Evolutionary conservation across 1,140 invertebrate species (phyloP), one percentile per base, ranked within the genome.

Genomic region (Dufourea novaeangliae): DNA sequence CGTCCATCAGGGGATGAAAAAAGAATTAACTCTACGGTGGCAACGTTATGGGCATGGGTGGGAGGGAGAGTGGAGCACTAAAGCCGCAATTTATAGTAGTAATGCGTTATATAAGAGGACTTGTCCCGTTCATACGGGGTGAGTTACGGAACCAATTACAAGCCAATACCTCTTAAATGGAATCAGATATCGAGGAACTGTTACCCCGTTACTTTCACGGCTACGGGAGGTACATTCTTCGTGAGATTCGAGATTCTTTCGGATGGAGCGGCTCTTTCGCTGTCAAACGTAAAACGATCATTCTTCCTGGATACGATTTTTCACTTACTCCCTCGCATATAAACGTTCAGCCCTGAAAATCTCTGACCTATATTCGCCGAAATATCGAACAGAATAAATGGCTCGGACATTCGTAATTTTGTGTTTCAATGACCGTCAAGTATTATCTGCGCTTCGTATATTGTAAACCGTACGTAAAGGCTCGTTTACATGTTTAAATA

Each of bases 141-240:
- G 52, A 56, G 52, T 56, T 56, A 56, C 25, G 52, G 25, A 56
- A 56, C 52, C 52, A 56, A 56, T 56, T 56, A 56, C 52, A 27
- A 27, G 25, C 22, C 52, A 27, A 56, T 56, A 56, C 52, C 52
- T 56, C 52, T 56, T 56, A 56, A 56, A 56, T 27, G 52, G 25
- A 27, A 56, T 56, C 52, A 27, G 22, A 56, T 56, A 56, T 56
- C 52, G 52, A 27, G 25, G 52, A 27, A 27, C 52, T 27, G 52
- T 27, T 27, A 27, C 25, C 12, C 5, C 11, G 52, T 11, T 22
- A 22, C 25, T 56, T 56, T 27, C 22, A 25, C 50, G 50, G 50
- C n/a, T 2, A 10, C 22, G 50, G 11, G 50, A 52, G 46, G 17
- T 50, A 50, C 46, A 50, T 50, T 50, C 46, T 50, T 50, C 46